Conservation (phyloP, 2,797 vertebrate species). For the Anguilla pacifica region DNA sequence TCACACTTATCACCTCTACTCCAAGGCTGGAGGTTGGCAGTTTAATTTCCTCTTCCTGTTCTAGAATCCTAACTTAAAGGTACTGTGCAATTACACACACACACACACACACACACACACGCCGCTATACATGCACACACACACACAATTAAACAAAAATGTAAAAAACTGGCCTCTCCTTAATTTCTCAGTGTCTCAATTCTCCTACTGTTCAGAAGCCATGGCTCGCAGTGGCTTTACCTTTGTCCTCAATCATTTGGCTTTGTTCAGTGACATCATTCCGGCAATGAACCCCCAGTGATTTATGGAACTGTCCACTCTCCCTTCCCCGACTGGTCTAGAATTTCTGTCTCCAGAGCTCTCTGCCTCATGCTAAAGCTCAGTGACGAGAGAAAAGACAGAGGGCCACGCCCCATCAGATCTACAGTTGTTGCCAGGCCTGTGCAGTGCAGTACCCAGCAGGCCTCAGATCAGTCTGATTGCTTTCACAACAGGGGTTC, state of each 20-base stretch:
- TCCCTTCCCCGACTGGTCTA: background rate
- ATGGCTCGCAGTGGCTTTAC: background rate
- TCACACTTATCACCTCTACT: background rate
- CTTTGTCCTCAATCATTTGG: background rate
- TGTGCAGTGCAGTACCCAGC: background rate
- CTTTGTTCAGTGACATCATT: background rate
- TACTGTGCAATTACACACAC: background rate
- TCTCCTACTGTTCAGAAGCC: background rate
- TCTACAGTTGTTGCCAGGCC: background rate
- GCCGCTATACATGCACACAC: background rate
- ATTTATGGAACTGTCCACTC: background rate
- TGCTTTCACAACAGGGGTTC: background rate
- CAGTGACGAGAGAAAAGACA: background rate
- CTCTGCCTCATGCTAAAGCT: background rate
- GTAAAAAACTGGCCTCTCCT: background rate
- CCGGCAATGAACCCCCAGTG: background rate
- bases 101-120: slow-evolving; percentile 12
- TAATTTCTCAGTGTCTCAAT: background rate
- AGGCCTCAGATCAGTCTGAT: background rate
- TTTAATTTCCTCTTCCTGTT: background rate
- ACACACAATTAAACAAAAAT: background rate
- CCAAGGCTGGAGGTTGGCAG: background rate
- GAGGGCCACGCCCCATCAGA: background rate
- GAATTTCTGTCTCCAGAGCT: background rate
- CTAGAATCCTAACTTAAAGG: background rate